phyloP scores from a whole-genome alignment of 2,888 invertebrate genomes.

The Myopa tessellatipennis region DNA sequence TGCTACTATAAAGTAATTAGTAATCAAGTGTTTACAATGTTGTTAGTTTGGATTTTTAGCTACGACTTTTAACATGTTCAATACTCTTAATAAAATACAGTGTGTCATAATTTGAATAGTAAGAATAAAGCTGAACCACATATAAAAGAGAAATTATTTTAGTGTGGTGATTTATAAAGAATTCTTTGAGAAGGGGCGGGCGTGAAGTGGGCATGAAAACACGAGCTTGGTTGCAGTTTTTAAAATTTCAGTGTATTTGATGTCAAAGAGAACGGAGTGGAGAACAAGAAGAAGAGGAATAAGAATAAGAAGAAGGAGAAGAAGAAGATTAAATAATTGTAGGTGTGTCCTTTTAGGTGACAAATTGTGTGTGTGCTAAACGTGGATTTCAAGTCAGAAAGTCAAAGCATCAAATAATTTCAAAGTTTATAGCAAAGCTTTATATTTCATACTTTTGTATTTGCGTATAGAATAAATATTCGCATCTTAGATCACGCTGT shows the following conservation, averaged over 20 bases:
- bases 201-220: neutral
- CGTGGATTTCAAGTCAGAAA: neutral
- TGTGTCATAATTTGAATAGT: constrained; percentile 27
- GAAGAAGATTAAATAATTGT: neutral
- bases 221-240: neutral
- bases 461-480: too few species aligned
- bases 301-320: neutral
- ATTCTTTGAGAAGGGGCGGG: neutral
- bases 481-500: too few species aligned
- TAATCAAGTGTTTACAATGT: too few species aligned
- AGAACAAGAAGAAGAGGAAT: neutral
- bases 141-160: constrained; percentile 69
- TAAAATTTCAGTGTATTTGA: neutral
- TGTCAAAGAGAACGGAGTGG: neutral
- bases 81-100: neutral
- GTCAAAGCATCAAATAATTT: neutral
- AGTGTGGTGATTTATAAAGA: constrained; percentile 63
- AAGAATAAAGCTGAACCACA: constrained; percentile 68
- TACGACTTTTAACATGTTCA: too few species aligned
- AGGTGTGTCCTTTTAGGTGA: neutral
- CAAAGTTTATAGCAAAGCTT: neutral
- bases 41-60: too few species aligned
- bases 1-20: too few species aligned
- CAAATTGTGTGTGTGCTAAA: neutral
- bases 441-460: too few species aligned